phyloP scores from a whole-genome alignment of 2,113 vertebrate genomes.

The Pomatorhinus ruficollis region DNA sequence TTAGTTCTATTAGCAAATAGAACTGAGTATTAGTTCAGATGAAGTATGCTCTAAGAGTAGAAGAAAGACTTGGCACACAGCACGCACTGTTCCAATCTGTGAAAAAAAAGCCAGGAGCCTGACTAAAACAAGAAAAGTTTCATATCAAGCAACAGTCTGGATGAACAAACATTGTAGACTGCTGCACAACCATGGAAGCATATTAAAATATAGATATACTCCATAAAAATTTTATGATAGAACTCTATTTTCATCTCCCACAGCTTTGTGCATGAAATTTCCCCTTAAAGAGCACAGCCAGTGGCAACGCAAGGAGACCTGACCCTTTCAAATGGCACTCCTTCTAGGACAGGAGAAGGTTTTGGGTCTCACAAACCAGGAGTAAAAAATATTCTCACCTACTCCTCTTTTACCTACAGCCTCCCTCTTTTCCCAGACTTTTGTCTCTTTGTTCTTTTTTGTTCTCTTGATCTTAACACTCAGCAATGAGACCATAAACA shows the following conservation, averaged over 20 bases:
- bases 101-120: not conserved
- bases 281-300: not conserved
- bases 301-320: not conserved
- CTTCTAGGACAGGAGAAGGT: not conserved
- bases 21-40: not conserved
- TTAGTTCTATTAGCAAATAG: not conserved
- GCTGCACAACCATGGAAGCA: not conserved
- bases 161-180: not conserved
- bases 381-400: not conserved
- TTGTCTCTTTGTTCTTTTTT: not conserved
- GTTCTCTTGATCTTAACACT: not conserved
- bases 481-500: not conserved
- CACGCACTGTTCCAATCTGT: not conserved
- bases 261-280: not conserved
- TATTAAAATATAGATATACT: not conserved
- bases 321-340: not conserved
- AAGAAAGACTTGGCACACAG: not conserved
- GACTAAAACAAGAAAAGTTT: not conserved
- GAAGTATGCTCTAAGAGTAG: not conserved
- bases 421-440: not conserved
- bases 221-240: not conserved
- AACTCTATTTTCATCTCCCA: not conserved
- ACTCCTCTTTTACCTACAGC: not conserved
- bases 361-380: not conserved
- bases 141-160: not conserved